Evolutionary conservation across 2,797 vertebrate species (phyloP).

Genomic region (Chaetophractus vellerosus): DNA sequence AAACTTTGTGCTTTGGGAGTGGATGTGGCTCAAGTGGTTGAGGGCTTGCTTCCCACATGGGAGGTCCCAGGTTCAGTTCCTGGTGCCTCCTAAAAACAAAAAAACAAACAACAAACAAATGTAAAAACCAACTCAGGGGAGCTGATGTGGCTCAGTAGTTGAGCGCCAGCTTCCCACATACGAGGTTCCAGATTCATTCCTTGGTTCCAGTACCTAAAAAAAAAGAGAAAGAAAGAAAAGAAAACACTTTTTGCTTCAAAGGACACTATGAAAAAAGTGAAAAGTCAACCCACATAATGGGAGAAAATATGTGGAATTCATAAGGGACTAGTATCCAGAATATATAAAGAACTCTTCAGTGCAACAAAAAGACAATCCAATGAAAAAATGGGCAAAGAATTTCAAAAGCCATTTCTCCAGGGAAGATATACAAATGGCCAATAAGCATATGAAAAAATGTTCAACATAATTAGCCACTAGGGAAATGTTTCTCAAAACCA

Average conservation of each 20-base stretch:
- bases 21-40: no score
- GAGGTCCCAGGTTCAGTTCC: no score
- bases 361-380: background rate
- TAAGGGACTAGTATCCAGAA: background rate
- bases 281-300: background rate
- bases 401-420: conserved; percentile 5
- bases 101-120: no score
- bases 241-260: background rate
- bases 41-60: no score
- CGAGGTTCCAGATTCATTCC: no score
- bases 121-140: no score
- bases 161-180: no score
- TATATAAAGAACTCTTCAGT: background rate
- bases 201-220: no score
- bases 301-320: background rate
- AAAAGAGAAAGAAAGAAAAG: no score
- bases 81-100: no score
- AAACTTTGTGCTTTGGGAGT: background rate
- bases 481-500: background rate
- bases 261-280: background rate
- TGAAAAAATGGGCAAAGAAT: background rate
- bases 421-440: background rate
- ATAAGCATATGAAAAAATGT: background rate
- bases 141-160: no score
- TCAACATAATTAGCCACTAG: background rate